Percentiles rank a stretch among this genome's conserved stretches.
Evolutionary conservation across 2,797 vertebrate species (phyloP).

Genomic region (Ibycter americanus): DNA sequence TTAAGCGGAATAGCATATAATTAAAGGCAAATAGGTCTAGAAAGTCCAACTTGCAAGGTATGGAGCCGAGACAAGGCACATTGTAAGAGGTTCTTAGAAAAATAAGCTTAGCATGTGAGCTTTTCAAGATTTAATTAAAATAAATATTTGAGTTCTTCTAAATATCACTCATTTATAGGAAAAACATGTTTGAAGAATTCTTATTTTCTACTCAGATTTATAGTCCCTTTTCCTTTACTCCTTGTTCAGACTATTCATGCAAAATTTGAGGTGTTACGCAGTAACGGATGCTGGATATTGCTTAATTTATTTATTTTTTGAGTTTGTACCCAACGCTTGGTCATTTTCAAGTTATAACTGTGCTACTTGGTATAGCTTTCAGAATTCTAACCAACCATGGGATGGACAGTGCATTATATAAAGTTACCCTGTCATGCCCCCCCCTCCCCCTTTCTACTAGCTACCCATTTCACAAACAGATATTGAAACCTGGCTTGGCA

Average conservation of each 20-base stretch:
- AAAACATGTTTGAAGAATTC: not conserved
- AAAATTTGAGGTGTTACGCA: not conserved
- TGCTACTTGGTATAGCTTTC: not conserved
- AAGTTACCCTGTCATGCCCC: not conserved
- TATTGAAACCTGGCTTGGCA: not conserved
- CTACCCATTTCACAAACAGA: not conserved
- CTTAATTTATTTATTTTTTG: not conserved
- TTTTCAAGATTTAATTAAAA: not conserved
- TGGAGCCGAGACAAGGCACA: not conserved
- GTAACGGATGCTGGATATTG: not conserved
- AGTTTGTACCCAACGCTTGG: not conserved
- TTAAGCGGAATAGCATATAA: not conserved
- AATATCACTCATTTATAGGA: not conserved
- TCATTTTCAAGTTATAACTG: not conserved
- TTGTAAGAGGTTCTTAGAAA: not conserved
- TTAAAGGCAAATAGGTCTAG: not conserved
- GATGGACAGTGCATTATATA: not conserved
- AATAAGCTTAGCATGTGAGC: not conserved
- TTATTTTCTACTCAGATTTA: not conserved
- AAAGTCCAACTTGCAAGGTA: not conserved
- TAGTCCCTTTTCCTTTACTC: not conserved
- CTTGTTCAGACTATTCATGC: not conserved
- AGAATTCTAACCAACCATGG: not conserved
- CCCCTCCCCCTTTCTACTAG: not conserved
- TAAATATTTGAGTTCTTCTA: not conserved